These are phyloP conservation scores for Electrophaes corylata DNA, from an alignment of 2,888 invertebrate species.

Conservation along the genomic window DNA sequence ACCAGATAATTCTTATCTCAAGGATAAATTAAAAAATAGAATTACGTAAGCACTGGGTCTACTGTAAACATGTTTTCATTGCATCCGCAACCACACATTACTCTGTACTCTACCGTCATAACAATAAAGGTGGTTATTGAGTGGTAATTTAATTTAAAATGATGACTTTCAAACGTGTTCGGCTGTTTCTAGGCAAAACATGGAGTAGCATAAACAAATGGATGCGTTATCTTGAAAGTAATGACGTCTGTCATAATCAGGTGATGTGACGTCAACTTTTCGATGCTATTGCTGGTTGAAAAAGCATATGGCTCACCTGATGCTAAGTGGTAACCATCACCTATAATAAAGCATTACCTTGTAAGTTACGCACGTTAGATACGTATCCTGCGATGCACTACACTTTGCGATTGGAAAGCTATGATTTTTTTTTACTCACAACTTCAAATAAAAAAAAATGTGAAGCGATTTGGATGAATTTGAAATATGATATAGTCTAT, in stretches of 20 bases:
- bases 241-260: background rate
- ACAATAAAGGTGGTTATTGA: slow-evolving; percentile 2
- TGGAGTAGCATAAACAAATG: slow-evolving; percentile 3
- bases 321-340: no score
- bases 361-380: no score
- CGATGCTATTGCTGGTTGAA: no score
- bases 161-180: slow-evolving; percentile 19
- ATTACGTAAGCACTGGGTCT: slow-evolving; percentile 47
- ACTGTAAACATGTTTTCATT: slow-evolving; percentile 59
- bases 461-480: no score
- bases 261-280: no score
- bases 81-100: slow-evolving; percentile 21
- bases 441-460: no score
- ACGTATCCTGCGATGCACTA: no score
- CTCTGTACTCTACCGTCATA: slow-evolving; percentile 5
- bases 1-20: slow-evolving; percentile 58
- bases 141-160: background rate
- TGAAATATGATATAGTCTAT: no score
- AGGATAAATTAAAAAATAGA: slow-evolving; percentile 58
- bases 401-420: no score
- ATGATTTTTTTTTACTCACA: no score
- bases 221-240: slow-evolving; percentile 3
- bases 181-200: slow-evolving; percentile 21
- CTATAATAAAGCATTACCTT: no score
- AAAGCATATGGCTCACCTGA: no score